Evolutionary conservation across 2,113 vertebrate genomes (phyloP), one percentile per base, ranked within the genome.

Genomic region (Mohoua ochrocephala): DNA sequence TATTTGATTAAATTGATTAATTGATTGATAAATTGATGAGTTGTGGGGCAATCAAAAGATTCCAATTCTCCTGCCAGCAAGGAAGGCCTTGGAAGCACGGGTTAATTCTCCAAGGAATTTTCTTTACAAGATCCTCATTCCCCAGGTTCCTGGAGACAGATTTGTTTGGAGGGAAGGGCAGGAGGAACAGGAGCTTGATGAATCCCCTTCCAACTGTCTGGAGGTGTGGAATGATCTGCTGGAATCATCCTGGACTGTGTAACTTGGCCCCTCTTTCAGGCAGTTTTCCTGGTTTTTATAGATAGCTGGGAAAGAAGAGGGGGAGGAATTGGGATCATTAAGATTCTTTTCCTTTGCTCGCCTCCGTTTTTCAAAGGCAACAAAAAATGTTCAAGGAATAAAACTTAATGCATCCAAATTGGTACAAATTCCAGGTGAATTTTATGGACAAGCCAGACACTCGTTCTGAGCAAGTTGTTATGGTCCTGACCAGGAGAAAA

Each of bases 41-140:
- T 11, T 5, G 1, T 2, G 2, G 14, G 2, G 5, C 8, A 7
- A 22, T 52, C 18, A 53, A 30, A 53, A 1, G 3, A 3, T 44
- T 35, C 9, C 14, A 28, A 2, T 0, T 0, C 3, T 65, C 39
- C 76, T 54, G 15, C 6, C 33, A 31, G 15, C 20, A 8, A 19
- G 49, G 33, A 65, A 65, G 26, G 13, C 6, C 20, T 37, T 31
- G 50, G 41, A 13, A 37, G 5, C 52, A 21, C 0, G 0, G 27
- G 10, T 4, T 50, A 50, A 50, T 50, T 27, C 13, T 50, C 49
- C 49, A 15, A 50, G 49, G 49, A 26, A 50, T 50, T 26, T 50
- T 49, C 35, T 63, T 67, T 18, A 19, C 56, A 15, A 37, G 4
- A 31, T 87, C 2, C 0, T 70, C 18, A 4, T 26, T 89, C 42